Percentiles rank a stretch among this genome's conserved stretches.
phyloP scores from a whole-genome alignment of 1,140 invertebrate species.

The Tetragonula clypearis region DNA sequence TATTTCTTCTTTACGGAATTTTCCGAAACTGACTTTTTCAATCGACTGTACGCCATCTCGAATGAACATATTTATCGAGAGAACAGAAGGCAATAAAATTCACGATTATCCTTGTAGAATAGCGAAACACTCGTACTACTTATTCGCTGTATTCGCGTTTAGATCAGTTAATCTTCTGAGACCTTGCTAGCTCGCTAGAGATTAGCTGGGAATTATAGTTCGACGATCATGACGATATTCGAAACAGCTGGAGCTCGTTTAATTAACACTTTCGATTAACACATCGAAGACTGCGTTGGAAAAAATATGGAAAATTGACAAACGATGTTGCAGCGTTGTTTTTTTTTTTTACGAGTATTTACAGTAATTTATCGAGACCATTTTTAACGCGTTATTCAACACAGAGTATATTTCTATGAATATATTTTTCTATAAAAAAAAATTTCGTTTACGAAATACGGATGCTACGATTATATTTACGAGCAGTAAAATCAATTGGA shows the following conservation, averaged over 20 bases:
- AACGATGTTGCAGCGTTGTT: not conserved
- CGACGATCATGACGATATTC: constrained; percentile 30
- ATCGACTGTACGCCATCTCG: not conserved
- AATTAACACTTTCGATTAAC: constrained; percentile 40
- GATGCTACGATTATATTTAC: too few relatives aligned
- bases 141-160: not conserved
- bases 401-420: too few relatives aligned
- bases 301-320: not conserved
- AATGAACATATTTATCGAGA: not conserved
- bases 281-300: not conserved
- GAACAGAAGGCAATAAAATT: not conserved
- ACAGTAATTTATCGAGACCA: too few relatives aligned
- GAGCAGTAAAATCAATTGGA: too few relatives aligned
- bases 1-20: not conserved
- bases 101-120: too few relatives aligned
- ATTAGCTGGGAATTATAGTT: constrained; percentile 22
- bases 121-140: not conserved
- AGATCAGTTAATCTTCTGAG: not conserved
- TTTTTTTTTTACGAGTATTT: not conserved
- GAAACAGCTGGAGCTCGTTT: constrained; percentile 28
- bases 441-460: too few relatives aligned
- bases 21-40: not conserved
- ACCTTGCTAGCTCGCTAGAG: not conserved
- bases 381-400: too few relatives aligned
- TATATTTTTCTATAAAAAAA: too few relatives aligned